Percentiles rank a stretch among this genome's conserved stretches.
Evolutionary conservation across 2,888 invertebrate genomes (phyloP).

Genomic region (Dryobota labecula): DNA sequence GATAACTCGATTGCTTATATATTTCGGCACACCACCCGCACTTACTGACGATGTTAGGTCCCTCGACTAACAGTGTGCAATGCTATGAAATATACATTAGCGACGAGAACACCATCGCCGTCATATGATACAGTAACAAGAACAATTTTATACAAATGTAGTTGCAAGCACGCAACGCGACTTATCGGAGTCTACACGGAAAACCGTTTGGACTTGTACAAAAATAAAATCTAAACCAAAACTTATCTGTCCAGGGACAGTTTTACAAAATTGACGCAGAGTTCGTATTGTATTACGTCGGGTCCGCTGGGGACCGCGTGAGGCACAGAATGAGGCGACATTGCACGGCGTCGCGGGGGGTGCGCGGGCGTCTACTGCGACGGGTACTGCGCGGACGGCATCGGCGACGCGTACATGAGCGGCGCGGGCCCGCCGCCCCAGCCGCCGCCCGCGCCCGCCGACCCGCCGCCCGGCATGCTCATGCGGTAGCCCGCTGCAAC

Average conservation of each 20-base stretch:
- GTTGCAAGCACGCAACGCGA: conserved; percentile 59
- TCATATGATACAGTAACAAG: conserved; percentile 60
- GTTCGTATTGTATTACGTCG: conserved; percentile 62
- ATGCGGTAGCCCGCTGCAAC: conserved; percentile 91
- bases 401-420: conserved; percentile 95
- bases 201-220: conserved; percentile 62
- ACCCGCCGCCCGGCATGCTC: conserved; percentile 85
- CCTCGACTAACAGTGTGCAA: conserved; percentile 58
- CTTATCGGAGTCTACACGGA: conserved; percentile 62
- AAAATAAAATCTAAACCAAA: conserved; percentile 64
- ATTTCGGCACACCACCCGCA: conserved; percentile 63
- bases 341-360: conserved; percentile 53
- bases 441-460: conserved; percentile 80
- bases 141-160: conserved; percentile 63
- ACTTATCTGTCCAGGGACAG: conserved; percentile 59
- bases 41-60: conserved; percentile 52
- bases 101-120: conserved; percentile 58
- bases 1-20: conserved; percentile 54
- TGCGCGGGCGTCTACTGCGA: conserved; percentile 92
- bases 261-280: conserved; percentile 64
- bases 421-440: conserved; percentile 91
- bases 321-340: conserved; percentile 62
- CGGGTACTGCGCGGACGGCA: conserved; percentile 95
- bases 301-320: conserved; percentile 52
- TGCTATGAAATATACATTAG: conserved; percentile 55